phyloP scores from a whole-genome alignment of 2,113 vertebrate species.

The Zapus hudsonius region DNA sequence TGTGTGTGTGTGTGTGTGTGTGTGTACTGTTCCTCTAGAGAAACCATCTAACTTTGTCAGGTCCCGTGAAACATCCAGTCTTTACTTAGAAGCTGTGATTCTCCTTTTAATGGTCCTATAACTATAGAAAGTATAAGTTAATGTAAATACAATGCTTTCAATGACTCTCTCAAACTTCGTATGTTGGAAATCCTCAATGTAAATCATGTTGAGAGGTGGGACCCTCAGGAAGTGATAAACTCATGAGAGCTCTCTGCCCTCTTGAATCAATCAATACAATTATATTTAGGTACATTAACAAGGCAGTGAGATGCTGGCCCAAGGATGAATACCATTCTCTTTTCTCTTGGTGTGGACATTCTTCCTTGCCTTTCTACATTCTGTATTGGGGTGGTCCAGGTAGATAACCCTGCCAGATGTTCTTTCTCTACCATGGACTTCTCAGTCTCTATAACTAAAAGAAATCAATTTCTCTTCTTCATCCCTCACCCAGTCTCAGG shows the following conservation, averaged over 20 bases:
- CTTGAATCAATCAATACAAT: neutral
- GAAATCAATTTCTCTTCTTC: neutral
- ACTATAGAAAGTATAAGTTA: neutral
- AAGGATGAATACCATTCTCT: neutral
- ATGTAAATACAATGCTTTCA: neutral
- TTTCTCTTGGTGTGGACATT: neutral
- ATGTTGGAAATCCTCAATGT: neutral
- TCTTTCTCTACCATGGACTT: neutral
- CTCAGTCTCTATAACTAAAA: neutral
- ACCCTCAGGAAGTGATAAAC: neutral
- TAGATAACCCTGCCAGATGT: neutral
- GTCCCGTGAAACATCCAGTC: neutral
- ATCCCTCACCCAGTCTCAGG: neutral
- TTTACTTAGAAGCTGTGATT: neutral
- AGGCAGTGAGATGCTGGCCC: neutral
- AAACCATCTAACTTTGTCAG: constrained; percentile 13
- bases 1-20: fast-evolving
- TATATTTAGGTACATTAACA: fast-evolving
- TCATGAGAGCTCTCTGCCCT: neutral
- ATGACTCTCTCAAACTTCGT: neutral
- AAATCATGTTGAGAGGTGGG: neutral
- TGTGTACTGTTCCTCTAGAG: neutral
- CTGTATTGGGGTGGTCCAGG: neutral
- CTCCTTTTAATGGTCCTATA: constrained; percentile 4
- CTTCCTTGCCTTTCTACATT: neutral